Conservation (phyloP, 37 sponge, comb jelly and placozoan species). For the Chondrilla cf. caribensis region DNA sequence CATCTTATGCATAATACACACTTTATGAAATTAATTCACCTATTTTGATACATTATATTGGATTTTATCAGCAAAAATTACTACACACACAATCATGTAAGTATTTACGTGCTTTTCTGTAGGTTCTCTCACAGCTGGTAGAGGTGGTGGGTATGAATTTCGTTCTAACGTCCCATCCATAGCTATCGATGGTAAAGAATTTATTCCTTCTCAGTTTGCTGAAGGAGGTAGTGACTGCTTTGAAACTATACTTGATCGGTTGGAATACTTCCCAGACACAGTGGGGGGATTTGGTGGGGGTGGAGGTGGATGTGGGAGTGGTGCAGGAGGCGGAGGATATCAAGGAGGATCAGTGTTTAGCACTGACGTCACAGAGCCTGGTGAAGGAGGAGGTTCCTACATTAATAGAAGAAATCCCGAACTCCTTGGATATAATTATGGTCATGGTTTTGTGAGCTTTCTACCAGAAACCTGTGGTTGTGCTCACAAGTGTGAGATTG, state of each 20-base stretch:
- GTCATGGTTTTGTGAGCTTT: constrained; percentile 10
- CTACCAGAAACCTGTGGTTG: constrained; percentile 15
- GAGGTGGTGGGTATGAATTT: background rate
- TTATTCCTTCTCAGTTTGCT: constrained; percentile 9
- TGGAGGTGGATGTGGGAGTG: constrained; percentile 40
- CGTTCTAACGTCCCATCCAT: too few species aligned
- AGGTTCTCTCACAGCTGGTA: background rate
- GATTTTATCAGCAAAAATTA: too few species aligned
- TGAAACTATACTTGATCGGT: background rate
- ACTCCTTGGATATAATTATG: background rate
- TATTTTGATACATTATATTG: too few species aligned
- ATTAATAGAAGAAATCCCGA: background rate
- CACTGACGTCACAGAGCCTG: background rate
- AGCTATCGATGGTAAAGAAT: background rate
- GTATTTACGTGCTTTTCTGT: background rate
- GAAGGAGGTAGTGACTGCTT: constrained; percentile 35
- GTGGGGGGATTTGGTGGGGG: constrained; percentile 44
- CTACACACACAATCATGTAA: background rate
- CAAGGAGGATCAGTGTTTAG: constrained; percentile 1
- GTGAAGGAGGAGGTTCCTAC: constrained; percentile 17
- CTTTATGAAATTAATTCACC: too few species aligned
- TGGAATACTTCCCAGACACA: background rate
- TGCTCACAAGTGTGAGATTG: constrained; percentile 23
- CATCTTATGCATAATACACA: too few species aligned
- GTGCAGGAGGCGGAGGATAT: constrained; percentile 40